phyloP scores from a whole-genome alignment of 2,113 vertebrate genomes.

The Nerophis lumbriciformis region DNA sequence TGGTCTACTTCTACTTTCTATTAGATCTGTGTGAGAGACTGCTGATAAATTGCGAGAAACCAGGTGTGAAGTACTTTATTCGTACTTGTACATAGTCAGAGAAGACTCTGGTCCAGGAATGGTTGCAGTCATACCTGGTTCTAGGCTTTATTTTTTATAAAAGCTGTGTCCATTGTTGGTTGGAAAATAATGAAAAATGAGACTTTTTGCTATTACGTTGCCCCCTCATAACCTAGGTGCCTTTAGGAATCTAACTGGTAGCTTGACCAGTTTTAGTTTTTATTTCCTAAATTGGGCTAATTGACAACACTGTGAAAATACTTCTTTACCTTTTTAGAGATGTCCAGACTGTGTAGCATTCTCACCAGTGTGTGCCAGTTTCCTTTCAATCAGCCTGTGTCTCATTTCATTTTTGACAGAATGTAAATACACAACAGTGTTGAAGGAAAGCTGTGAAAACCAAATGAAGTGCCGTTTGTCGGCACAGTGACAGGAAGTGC shows the following conservation, averaged over 20 bases:
- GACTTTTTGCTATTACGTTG: conserved; percentile 12
- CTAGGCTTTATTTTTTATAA: conserved; percentile 56
- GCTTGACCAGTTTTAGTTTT: conserved; percentile 21
- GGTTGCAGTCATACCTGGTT: conserved; percentile 36
- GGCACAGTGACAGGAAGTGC: conserved; percentile 37
- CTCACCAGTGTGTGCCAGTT: conserved; percentile 72
- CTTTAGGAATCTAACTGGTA: conserved; percentile 34
- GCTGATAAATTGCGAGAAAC: conserved; percentile 32
- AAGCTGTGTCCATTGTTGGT: conserved; percentile 35
- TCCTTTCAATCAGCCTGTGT: conserved; percentile 40
- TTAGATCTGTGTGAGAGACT: conserved; percentile 22
- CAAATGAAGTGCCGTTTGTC: conserved; percentile 65
- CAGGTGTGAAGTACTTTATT: conserved; percentile 22
- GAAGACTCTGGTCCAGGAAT: conserved; percentile 44
- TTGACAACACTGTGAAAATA: conserved; percentile 51
- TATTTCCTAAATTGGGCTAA: conserved; percentile 14
- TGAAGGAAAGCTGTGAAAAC: conserved; percentile 62
- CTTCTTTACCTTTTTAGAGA: conserved; percentile 22
- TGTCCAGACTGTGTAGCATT: conserved; percentile 67
- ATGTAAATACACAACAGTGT: conserved; percentile 52
- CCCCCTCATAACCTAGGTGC: conserved; percentile 34
- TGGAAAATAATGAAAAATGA: conserved; percentile 36
- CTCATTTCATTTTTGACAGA: conserved; percentile 56
- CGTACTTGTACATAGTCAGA: conserved; percentile 53
- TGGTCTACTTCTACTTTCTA: conserved; percentile 25